Base-by-base conservation (phyloP, 2,113 vertebrate genomes). In the Brevimyrus niger region DNA sequence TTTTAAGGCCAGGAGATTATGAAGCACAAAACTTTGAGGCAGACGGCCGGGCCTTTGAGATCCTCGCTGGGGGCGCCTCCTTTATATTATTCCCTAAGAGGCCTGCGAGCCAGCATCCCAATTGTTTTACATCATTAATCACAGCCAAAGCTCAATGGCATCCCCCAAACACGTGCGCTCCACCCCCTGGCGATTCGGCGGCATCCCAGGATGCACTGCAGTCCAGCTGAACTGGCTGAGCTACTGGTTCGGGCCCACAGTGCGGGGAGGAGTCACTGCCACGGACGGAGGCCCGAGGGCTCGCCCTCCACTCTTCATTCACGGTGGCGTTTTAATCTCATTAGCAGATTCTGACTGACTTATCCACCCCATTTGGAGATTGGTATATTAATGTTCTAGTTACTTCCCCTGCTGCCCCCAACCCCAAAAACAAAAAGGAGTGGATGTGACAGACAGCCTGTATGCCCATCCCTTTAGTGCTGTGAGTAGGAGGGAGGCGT, bases 51-150 rank as follows among this genome's bases (percentile, higher is more conserved):
- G 31, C 89, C 50, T 89, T 42, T 58, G 80, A 87, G 82, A 69
- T 58, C 38, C 76, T 76, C 76, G 89, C 82, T 87, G 83, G 69
- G 61, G 80, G 65, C 88, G 23, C 35, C 35, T 88, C 90, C 89
- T 90, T 93, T 94, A 91, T 93, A 10, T 23, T n/a, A 90, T 92
- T 94, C 92, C 92, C 73, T 65, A 90, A 89, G 48, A 88, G 90
- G 89, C 65, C 88, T 80, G 76, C 94, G 90, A 88, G 89, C 92
- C 88, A 90, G 91, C 91, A 90, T 92, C 89, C 44, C 91, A 91
- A 92, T 92, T 92, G 91, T 92, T 90, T 91, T 89, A 89, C 89
- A 90, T 93, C 94, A 94, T 95, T 94, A 94, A 94, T 94, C 95
- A 95, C 90, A 83, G 86, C 69, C 82, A 90, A 91, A 91, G 91